Evolutionary conservation across 2,113 vertebrate species (phyloP), one percentile per base, ranked within the genome.

Genomic region (Microcebus griseorufus): DNA sequence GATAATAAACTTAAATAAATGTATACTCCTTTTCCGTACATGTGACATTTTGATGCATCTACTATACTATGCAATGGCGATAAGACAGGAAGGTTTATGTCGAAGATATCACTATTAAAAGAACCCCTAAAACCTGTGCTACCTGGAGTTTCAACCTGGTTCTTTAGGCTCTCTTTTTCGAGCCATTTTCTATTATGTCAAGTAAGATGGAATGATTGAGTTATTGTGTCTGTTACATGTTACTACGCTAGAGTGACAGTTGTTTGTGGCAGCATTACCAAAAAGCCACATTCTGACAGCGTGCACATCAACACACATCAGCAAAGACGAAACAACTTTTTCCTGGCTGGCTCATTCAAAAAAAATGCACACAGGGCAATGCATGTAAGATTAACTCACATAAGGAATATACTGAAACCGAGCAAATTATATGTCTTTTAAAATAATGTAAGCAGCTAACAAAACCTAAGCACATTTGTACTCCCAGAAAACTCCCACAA

Each of bases 221-320:
- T 62, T 67, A 93, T 7, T 85, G 45, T 73, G 11, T 79, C 58
- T 93, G 34, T 84, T 93, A 58, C 53, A 62, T 69, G 53, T 64
- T 79, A 62, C 51, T 67, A 13, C 16, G 34, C 62, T 76, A 67
- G 84, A 96, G 17, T 86, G 76, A 94, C 91, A 89, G 88, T 29
- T 93, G 64, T 65, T 90, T 94, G 78, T 48, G 83, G 51, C 82
- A 89, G 69, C 69, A 39, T 73, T 86, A 94, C 73, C 72, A 79
- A 88, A 86, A 95, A 90, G 60, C 73, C 90, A 3, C 85, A 37
- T 90, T 65, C 83, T 91, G 92, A 94, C 85, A 96, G 48, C 25
- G 23, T 94, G 42, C 25, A 1, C 75, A 70, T 90, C 85, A 95
- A 80, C 42, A 79, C 37, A 91, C 42, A 80, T 90, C 76, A 85